phyloP scores from a whole-genome alignment of 2,888 invertebrate genomes.

The Latheticus oryzae region DNA sequence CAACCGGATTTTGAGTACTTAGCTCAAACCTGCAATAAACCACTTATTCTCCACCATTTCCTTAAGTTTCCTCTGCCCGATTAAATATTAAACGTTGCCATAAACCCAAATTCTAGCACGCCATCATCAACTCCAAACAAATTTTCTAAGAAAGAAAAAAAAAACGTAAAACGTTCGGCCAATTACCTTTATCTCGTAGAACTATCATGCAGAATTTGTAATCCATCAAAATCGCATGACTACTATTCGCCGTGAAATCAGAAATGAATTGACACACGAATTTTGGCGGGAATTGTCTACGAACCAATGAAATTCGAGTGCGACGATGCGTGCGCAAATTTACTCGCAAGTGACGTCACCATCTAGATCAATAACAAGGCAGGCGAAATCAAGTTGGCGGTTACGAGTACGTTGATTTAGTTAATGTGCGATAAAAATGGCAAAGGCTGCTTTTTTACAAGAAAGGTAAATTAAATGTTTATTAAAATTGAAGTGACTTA shows the following conservation, averaged over 20 bases:
- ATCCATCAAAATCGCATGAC: slow-evolving; percentile 52
- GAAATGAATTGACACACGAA: slow-evolving; percentile 57
- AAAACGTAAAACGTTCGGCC: slow-evolving; percentile 17
- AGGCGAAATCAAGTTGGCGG: slow-evolving; percentile 60
- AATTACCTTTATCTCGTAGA: slow-evolving; percentile 27
- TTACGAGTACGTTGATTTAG: slow-evolving; percentile 56
- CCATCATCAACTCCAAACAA: slow-evolving; percentile 8
- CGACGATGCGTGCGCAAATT: slow-evolving; percentile 50
- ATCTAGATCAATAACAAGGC: slow-evolving; percentile 59
- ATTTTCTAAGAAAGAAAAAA: not conserved
- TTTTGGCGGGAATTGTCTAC: slow-evolving; percentile 59
- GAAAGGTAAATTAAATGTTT: slow-evolving; percentile 67
- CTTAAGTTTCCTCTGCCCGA: slow-evolving; percentile 12
- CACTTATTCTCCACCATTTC: slow-evolving; percentile 21
- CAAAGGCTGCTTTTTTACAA: slow-evolving; percentile 77
- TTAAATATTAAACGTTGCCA: slow-evolving; percentile 21
- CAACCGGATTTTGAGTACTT: slow-evolving; percentile 9
- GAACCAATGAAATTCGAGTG: slow-evolving; percentile 52
- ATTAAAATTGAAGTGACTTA: slow-evolving; percentile 39
- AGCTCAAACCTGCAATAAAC: slow-evolving; percentile 4
- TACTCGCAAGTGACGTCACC: slow-evolving; percentile 54
- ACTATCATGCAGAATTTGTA: slow-evolving; percentile 33
- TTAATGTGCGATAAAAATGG: slow-evolving; percentile 79
- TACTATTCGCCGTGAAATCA: slow-evolving; percentile 48
- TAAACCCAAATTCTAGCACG: slow-evolving; percentile 18